Percentiles rank a stretch among this genome's conserved stretches.
Conservation (phyloP, 2,888 invertebrate genomes). For the Eristalis arbustorum region DNA sequence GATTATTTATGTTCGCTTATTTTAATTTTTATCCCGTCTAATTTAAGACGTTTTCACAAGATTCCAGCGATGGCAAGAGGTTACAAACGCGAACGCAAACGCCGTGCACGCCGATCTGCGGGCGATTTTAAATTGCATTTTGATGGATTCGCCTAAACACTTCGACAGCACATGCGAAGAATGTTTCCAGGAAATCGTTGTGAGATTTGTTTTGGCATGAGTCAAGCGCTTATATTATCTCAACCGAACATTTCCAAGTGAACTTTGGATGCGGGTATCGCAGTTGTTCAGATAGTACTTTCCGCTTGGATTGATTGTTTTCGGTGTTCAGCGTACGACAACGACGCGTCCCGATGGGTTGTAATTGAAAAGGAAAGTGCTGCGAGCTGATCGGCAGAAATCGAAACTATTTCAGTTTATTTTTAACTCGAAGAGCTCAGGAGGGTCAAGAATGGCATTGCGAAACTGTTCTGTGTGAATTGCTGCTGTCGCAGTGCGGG, state of each 20-base stretch:
- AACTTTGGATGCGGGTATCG: constrained; percentile 17
- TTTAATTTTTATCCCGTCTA: constrained; percentile 10
- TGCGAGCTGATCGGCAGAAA: neutral
- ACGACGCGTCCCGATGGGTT: neutral
- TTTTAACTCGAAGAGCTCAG: neutral
- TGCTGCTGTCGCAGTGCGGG: neutral
- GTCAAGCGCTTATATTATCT: constrained; percentile 1
- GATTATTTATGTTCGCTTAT: constrained; percentile 5
- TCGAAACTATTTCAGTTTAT: neutral
- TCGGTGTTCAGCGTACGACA: too few species aligned
- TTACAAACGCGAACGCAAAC: neutral
- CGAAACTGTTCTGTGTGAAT: neutral
- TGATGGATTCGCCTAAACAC: constrained; percentile 4
- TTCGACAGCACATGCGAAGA: neutral
- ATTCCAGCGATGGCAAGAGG: neutral
- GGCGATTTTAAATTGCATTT: neutral
- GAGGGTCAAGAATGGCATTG: neutral
- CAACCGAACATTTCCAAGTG: neutral
- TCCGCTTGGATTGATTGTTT: neutral
- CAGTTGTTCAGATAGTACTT: neutral
- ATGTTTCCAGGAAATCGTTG: neutral
- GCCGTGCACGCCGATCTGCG: neutral
- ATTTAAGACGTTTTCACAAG: constrained; percentile 9
- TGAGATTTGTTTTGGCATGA: neutral
- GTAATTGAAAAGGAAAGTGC: neutral